Evolutionary conservation across 2,888 invertebrate species (phyloP).

Genomic region (Xylocampa areola): DNA sequence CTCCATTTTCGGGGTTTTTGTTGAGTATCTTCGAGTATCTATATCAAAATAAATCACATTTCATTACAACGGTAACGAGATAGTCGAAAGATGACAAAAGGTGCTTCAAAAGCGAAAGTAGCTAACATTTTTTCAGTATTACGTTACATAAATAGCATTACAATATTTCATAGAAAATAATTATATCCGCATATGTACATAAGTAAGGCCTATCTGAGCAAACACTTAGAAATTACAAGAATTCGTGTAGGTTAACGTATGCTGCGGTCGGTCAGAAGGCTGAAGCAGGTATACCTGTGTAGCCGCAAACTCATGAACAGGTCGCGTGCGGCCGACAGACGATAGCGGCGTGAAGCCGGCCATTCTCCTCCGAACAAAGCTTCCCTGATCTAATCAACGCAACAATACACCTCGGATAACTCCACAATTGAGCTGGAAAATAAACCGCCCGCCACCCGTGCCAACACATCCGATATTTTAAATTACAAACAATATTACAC

Average conservation of each 20-base stretch:
- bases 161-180: background rate
- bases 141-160: background rate
- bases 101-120: conserved; percentile 11
- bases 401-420: conserved; percentile 85
- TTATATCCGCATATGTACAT: background rate
- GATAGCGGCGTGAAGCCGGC: conserved; percentile 74
- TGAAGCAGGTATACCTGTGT: conserved; percentile 64
- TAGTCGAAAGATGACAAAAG: conserved; percentile 33
- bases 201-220: background rate
- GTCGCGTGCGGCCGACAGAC: conserved; percentile 77
- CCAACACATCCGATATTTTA: conserved; percentile 83
- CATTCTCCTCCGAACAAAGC: conserved; percentile 84
- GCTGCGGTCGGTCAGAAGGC: conserved; percentile 62
- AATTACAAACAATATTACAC: conserved; percentile 88
- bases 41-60: conserved; percentile 60
- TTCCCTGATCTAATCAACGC: conserved; percentile 87
- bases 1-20: conserved; percentile 72
- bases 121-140: conserved; percentile 7
- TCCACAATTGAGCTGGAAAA: conserved; percentile 81
- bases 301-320: conserved; percentile 70
- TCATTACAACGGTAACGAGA: conserved; percentile 36
- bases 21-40: conserved; percentile 70
- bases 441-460: conserved; percentile 74
- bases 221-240: conserved; percentile 19
- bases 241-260: conserved; percentile 57